Evolutionary conservation across 2,113 vertebrate species (phyloP), one percentile per base, ranked within the genome.

Genomic region (Toxostoma redivivum): DNA sequence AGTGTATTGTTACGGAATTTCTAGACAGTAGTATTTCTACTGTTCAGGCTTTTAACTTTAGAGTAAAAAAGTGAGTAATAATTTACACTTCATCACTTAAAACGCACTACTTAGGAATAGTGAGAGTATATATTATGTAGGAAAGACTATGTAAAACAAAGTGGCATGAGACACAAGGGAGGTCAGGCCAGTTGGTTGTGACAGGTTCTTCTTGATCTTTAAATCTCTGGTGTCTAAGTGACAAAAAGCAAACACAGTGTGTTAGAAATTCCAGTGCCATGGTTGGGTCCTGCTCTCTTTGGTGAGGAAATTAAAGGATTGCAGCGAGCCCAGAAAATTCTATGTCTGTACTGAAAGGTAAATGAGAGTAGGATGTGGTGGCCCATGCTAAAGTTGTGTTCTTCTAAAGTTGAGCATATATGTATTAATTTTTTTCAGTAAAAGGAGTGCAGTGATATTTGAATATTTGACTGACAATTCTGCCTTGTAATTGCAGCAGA

Each of bases 341-440:
- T 56, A 3, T 2, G 3, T 61, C 30, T 67, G 10, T 62, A 57
- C 23, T 42, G 37, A 62, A 66, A n/a, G 12, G 27, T 47, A 30
- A 31, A 47, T 47, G n/a, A 30, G 17, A 48, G 15, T 35, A 60
- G 35, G 28, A 53, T 47, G 3, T 48, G 9, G 13, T 67, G 25
- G 21, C 35, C 44, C 16, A 22, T 33, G 15, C 25, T 74, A 30
- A 53, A 73, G 18, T 35, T 69, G 31, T 21, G 27, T 38, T 79
- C 0, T 0, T 61, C 14, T 66, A 0, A 15, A 57, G 12, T 22
- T 15, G 8, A 42, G 13, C 60, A 23, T 44, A 15, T 25, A 25
- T 16, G 12, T 37, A 1, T 45, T 15, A 10, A 6, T 6, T 76
- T 51, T 71, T 57, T 47, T 31, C 15, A 35, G 13, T 67, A 40